phyloP scores from a whole-genome alignment of 1,140 invertebrate species.

The Aplysia californica region DNA sequence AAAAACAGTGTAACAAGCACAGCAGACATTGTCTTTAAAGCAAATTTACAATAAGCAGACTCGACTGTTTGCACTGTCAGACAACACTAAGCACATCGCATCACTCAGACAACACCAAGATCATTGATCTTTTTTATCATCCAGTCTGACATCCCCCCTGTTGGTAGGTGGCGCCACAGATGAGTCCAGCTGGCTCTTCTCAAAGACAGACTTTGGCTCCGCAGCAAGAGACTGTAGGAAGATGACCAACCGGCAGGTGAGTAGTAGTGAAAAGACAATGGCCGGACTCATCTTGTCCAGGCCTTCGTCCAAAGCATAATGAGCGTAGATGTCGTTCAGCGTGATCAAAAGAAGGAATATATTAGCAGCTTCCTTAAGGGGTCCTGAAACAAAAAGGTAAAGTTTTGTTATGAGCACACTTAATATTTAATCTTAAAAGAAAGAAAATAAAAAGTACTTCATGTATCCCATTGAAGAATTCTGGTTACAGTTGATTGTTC shows the following conservation, averaged over 20 bases:
- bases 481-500: too few relatives aligned
- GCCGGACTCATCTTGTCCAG: conserved; percentile 93
- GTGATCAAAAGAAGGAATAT: conserved; percentile 84
- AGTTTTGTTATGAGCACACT: too few relatives aligned
- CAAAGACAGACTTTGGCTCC: conserved; percentile 43
- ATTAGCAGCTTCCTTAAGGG: conserved; percentile 90
- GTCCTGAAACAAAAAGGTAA: conserved; percentile 77
- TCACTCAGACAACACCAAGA: neutral
- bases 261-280: conserved; percentile 94
- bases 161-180: neutral
- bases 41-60: too few relatives aligned
- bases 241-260: conserved; percentile 90
- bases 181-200: conserved; percentile 37
- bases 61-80: too few relatives aligned
- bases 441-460: too few relatives aligned
- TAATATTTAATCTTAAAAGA: too few relatives aligned
- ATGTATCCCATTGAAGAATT: too few relatives aligned
- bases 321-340: conserved; percentile 90
- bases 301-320: conserved; percentile 91
- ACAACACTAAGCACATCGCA: too few relatives aligned
- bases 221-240: conserved; percentile 48
- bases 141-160: neutral
- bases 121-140: conserved; percentile 42
- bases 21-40: too few relatives aligned
- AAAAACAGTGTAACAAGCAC: too few relatives aligned